Conservation (phyloP, 1,140 invertebrate genomes). For the Calosoma granatense region DNA sequence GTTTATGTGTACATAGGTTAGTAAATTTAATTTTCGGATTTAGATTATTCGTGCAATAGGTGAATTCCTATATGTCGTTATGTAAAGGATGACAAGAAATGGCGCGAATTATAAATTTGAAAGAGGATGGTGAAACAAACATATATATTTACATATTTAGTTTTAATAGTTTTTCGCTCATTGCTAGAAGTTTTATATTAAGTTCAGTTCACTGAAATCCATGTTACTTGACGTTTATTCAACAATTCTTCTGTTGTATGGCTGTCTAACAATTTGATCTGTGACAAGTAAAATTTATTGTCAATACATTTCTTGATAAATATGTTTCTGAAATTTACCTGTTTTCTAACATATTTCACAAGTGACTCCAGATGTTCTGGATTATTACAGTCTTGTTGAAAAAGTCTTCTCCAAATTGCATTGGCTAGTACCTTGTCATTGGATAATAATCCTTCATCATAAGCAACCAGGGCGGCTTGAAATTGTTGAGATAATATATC, state of each 20-base stretch:
- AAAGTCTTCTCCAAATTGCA: conserved; percentile 76
- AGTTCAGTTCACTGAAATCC: conserved; percentile 30
- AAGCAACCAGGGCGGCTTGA: conserved; percentile 71
- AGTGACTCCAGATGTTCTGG: conserved; percentile 53
- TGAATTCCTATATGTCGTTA: too few relatives aligned
- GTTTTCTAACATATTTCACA: conserved; percentile 60
- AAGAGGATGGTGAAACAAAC: too few relatives aligned
- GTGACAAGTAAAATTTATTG: conserved; percentile 16
- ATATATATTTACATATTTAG: too few relatives aligned
- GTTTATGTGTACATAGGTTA: too few relatives aligned
- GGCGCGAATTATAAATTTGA: too few relatives aligned
- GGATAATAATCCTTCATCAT: conserved; percentile 71
- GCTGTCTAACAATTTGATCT: conserved; percentile 35
- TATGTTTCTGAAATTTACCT: conserved; percentile 37
- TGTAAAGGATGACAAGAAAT: too few relatives aligned
- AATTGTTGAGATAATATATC: conserved; percentile 60
- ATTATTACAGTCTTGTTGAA: conserved; percentile 48
- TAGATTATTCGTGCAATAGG: too few relatives aligned
- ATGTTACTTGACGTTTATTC: conserved; percentile 30
- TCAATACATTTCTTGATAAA: not conserved
- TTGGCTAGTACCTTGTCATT: conserved; percentile 64
- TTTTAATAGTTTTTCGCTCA: too few relatives aligned
- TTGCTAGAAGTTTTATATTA: too few relatives aligned
- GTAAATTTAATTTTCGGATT: too few relatives aligned
- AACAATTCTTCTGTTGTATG: conserved; percentile 34